Base-by-base conservation (phyloP, 2,113 vertebrate genomes). In the Calcarius ornatus region DNA sequence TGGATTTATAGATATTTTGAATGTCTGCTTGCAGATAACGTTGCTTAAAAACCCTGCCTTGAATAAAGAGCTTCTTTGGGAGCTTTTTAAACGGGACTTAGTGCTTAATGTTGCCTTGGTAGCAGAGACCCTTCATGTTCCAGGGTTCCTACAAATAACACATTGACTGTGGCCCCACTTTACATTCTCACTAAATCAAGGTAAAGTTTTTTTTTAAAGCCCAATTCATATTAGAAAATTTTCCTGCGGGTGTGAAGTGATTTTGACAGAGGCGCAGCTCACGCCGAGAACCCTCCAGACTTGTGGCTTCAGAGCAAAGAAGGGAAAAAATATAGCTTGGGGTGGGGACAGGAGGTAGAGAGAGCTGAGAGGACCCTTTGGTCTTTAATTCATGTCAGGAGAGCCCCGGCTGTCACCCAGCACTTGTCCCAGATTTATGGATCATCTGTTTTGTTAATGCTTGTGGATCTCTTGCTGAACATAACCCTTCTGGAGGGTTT, bases 171-270 rank as follows among this genome's bases (percentile, higher is more conserved):
- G 86, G 94, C 80, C 87, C 92, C 73, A 88, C 98, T 97, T 97
- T 90, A 97, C 95, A 97, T 96, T 97, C 96, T 97, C 97, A 92
- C 96, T 97, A 97, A 98, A 96, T 97, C 92, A 97, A 96, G 94
- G 95, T 87, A 90, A 93, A 97, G 96, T 64, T 95, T 97, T 64
- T 95, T 97, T 98, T 98, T 98, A 97, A 97, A 97, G 96, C 81
- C 81, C 92, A 85, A 94, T 97, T 97, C 97, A 97, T 97, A 96
- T 91, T 77, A 63, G 63, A 86, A 95, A 59, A 4, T 82, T 94
- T 77, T 92, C 85, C 70, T 96, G 96, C 64, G 96, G 94, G 97
- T 98, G 97, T 53, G 77, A 95, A 96, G 92, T 97, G 97, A 98
- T 97, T 97, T 98, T 97, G 97, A 97, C 91, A 89, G 72, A 30